Evolutionary conservation across 2,888 invertebrate species (phyloP), one percentile per base, ranked within the genome.

Genomic region (Abrostola tripartita): DNA sequence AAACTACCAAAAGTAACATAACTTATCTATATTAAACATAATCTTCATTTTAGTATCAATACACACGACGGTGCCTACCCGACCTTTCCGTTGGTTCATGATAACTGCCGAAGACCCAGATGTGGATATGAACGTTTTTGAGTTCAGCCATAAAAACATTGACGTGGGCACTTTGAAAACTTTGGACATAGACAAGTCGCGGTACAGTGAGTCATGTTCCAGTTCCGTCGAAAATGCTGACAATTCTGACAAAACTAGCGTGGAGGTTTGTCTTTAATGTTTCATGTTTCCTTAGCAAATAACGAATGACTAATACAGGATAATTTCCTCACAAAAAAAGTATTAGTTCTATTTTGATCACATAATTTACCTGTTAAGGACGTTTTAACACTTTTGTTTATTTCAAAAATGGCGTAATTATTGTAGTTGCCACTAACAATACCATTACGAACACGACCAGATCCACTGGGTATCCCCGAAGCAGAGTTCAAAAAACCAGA

Each of bases 391-490:
- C n/a, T n/a, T n/a, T n/a, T 24, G 24, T 24, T 24, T 24, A 24
- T 24, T 24, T 24, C 4, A 2, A 24, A 24, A 24, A 24, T 24
- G 4, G 4, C 1, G 24, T 24, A 24, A 24, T 24, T 24, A 24
- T 24, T 24, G 1, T 24, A 24, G 24, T 24, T 24, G 24, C 24
- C 24, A 24, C 24, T 24, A 24, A 24, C 24, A 24, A 24, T 24
- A 24, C 24, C 24, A 41, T n/a, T 41, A 41, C n/a, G 4, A 24
- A 24, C 11, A 52, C 5, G n/a, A 41, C 37, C 68, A 94, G 94
- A 85, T 93, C 5, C 94, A 94, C 67, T 94, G 94, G 94, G 85
- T 93, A 37, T 93, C 94, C 0, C 94, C 94, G 0, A 89, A 86
- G 51, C 80, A 83, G 55, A 84, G 79, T 60, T 65, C 35, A 0